Base-by-base conservation (phyloP, 64 coral and sea anemone genomes). In the Montipora capricornis region DNA sequence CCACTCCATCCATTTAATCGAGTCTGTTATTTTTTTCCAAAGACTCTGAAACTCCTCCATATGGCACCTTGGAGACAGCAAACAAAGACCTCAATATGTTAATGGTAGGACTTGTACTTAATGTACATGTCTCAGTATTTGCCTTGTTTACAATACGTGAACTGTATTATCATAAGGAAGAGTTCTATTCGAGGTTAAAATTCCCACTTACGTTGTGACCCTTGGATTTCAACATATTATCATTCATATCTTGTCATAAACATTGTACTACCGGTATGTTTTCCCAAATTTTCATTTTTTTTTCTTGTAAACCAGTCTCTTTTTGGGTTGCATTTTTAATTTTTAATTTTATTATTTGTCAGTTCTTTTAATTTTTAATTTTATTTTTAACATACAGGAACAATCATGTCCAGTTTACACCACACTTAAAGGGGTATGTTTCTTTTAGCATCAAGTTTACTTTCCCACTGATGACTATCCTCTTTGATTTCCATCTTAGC, bases 371-470 rank as follows among this genome's bases (percentile, higher is more conserved):
- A 11, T 44, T 64, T 80, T 51, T 83, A 74, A 17, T 47, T 69
- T 68, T 10, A 68, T 84, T 48, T 64, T 84, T 15, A 82, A 82
- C 17, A 58, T 69, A 82, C 77, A 97, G 96, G 96, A 97, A 92
- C 93, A 94, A 82, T 78, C 85, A 29, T 97, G 96, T 83, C 96
- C 96, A 68, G 96, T 97, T 55, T 97, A 97, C 75, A 93, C 96
- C 57, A 97, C 96, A 79, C 81, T 97, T 20, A 95, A 97, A 91
- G 96, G 96, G 93, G 96, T 97, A 92, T 84, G 51, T 47, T 13
- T 57, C 50, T 49, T 60, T 20, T 8, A 71, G 14, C 20, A 71
- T 17, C 5, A 6, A 26, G 37, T 64, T 64, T 57, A 11, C 11
- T 57, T 57, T 8, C 11, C 11, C 11, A 11, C 11, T 57, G 2